Evolutionary conservation across 2,888 invertebrate genomes (phyloP).

Genomic region (Alloplasta piceator): DNA sequence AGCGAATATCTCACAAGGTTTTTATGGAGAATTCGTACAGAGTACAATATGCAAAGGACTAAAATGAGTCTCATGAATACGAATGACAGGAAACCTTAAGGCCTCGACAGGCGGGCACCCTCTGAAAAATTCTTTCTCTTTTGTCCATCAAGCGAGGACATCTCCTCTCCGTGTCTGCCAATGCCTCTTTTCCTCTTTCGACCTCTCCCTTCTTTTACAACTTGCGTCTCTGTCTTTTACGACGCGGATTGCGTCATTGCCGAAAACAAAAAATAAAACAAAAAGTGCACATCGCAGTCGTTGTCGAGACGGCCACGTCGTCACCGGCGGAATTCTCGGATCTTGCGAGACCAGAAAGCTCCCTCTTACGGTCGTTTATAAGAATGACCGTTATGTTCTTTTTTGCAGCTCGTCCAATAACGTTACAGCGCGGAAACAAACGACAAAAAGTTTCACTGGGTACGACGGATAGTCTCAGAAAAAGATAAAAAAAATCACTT

Average conservation of each 20-base stretch:
- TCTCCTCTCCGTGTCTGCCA: slow-evolving; percentile 1
- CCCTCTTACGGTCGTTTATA: neutral
- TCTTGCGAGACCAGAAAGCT: slow-evolving; percentile 5
- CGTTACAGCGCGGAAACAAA: neutral
- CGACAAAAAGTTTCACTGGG: neutral
- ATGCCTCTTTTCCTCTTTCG: neutral
- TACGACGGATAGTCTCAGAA: neutral
- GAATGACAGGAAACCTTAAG: neutral
- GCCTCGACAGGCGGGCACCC: slow-evolving; percentile 27
- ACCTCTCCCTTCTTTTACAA: neutral
- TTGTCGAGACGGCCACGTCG: slow-evolving; percentile 31
- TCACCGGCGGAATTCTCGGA: slow-evolving; percentile 35
- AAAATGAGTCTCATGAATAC: too few species aligned
- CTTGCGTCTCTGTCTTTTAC: slow-evolving; percentile 28
- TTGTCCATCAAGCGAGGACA: slow-evolving; percentile 14
- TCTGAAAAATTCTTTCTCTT: slow-evolving; percentile 36
- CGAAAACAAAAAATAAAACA: slow-evolving; percentile 44
- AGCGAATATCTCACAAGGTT: neutral
- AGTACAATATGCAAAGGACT: too few species aligned
- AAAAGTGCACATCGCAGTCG: slow-evolving; percentile 25
- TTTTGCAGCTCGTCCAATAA: slow-evolving; percentile 1
- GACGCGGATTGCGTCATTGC: slow-evolving; percentile 58
- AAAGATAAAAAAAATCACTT: neutral
- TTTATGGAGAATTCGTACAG: neutral
- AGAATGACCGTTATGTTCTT: neutral